These are phyloP conservation scores for Phylloscopus whistleri DNA, from an alignment of 2,113 vertebrate species.

Conservation along the genomic window DNA sequence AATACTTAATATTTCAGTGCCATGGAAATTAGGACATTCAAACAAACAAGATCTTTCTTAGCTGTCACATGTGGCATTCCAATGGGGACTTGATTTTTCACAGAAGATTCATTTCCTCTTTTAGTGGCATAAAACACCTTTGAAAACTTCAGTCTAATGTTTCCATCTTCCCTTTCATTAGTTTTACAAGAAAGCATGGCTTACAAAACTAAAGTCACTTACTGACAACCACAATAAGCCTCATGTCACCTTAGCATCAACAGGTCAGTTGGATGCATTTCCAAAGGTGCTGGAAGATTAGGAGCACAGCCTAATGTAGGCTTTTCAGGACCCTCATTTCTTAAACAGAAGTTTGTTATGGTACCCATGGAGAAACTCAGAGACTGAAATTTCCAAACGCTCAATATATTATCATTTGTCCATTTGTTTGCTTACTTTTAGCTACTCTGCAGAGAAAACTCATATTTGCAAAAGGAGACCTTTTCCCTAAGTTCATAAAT, in stretches of 20 bases:
- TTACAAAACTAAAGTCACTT: neutral
- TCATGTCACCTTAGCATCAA: neutral
- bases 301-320: neutral
- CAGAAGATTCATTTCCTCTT: neutral
- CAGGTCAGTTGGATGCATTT: neutral
- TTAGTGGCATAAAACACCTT: neutral
- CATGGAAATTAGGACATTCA: neutral
- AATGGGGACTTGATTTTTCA: neutral
- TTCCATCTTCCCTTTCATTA: neutral
- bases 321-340: neutral
- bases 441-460: neutral
- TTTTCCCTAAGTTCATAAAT: neutral
- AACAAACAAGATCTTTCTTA: neutral
- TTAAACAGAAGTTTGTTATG: neutral
- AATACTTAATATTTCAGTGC: neutral
- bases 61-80: neutral
- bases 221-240: neutral
- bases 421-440: neutral
- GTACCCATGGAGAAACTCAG: neutral
- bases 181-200: neutral
- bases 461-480: neutral
- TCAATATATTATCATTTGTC: neutral
- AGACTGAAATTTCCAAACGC: neutral
- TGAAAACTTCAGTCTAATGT: neutral
- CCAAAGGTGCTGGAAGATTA: neutral